These are phyloP conservation scores for Plecturocebus donacophilus DNA, from an alignment of 2,113 vertebrate species.

Conservation along the genomic window DNA sequence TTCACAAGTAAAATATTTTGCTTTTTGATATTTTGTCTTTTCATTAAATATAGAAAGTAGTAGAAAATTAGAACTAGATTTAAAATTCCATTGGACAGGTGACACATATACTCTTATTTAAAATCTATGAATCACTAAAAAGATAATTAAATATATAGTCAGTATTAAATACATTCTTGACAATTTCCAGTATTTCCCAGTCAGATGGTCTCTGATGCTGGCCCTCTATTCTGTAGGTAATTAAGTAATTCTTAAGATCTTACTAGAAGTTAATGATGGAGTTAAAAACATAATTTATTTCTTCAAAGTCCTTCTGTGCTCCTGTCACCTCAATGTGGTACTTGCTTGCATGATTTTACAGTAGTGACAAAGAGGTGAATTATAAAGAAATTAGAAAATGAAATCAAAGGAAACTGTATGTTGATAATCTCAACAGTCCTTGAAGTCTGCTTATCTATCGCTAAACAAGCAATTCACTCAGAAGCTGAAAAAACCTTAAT, in stretches of 20 bases:
- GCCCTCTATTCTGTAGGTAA: background rate
- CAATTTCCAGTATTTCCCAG: background rate
- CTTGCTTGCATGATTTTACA: conserved; percentile 11
- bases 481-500: conserved; percentile 58
- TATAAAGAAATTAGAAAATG: conserved; percentile 58
- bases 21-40: background rate
- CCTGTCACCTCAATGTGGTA: background rate
- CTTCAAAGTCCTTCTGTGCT: background rate
- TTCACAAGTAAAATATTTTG: background rate
- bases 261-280: background rate
- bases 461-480: conserved; percentile 52
- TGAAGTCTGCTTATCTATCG: conserved; percentile 58
- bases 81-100: background rate
- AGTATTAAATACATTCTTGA: background rate
- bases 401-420: conserved; percentile 47
- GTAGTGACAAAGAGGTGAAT: background rate
- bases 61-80: background rate
- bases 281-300: background rate
- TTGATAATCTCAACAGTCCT: conserved; percentile 52
- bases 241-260: background rate
- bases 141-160: background rate
- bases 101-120: background rate
- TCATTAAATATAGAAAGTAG: background rate
- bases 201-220: background rate
- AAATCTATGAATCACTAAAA: background rate